Evolutionary conservation across 2,888 invertebrate genomes (phyloP).

Genomic region (Cotesia congregata): DNA sequence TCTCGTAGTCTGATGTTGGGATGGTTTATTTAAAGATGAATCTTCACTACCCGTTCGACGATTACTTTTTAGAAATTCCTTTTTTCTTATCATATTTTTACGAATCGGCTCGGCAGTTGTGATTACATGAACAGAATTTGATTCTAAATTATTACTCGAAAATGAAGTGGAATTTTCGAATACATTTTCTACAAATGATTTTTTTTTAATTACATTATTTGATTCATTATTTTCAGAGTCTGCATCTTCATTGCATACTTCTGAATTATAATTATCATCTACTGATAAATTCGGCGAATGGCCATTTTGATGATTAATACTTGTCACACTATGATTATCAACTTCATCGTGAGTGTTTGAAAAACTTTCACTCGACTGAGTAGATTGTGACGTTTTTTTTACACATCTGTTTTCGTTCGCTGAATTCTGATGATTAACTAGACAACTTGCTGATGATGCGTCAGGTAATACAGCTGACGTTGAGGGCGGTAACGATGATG

Average conservation of each 20-base stretch:
- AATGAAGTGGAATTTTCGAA: conserved; percentile 43
- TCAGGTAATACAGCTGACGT: conserved; percentile 16
- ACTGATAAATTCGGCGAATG: conserved; percentile 9
- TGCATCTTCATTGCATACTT: conserved; percentile 37
- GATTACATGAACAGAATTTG: conserved; percentile 31
- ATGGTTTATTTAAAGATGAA: conserved; percentile 25
- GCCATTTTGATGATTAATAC: conserved; percentile 37
- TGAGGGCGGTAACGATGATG: background rate
- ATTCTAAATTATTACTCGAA: conserved; percentile 48
- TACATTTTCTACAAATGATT: conserved; percentile 48
- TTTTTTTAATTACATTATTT: conserved; percentile 43
- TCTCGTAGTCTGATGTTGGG: conserved; percentile 2
- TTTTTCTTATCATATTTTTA: conserved; percentile 47
- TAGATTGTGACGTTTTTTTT: background rate
- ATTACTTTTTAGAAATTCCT: conserved; percentile 47
- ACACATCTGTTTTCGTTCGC: background rate
- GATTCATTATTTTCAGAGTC: conserved; percentile 15
- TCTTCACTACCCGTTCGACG: conserved; percentile 37
- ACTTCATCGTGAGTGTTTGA: conserved; percentile 25
- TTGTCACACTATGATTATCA: conserved; percentile 14
- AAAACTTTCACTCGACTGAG: background rate
- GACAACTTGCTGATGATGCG: conserved; percentile 17
- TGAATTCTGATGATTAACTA: conserved; percentile 18
- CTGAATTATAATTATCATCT: background rate
- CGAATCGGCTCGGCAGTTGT: conserved; percentile 34